phyloP scores from a whole-genome alignment of 2,888 invertebrate species.

The Cheilosia scutellata region DNA sequence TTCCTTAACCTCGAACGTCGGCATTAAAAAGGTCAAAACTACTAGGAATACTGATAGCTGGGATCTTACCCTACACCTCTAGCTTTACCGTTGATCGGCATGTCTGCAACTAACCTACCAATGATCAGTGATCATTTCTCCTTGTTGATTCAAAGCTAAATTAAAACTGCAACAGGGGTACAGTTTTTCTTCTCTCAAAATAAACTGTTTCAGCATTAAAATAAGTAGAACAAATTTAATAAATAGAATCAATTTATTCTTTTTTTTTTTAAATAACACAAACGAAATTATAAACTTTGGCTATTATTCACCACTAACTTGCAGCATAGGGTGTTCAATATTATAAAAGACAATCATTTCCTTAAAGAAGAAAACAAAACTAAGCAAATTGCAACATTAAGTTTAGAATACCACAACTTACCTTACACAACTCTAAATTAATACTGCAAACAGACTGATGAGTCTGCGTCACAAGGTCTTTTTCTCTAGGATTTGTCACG shows the following conservation, averaged over 20 bases:
- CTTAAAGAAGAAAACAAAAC: constrained; percentile 66
- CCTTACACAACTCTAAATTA: constrained; percentile 78
- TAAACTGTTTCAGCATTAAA: no score
- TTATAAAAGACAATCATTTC: constrained; percentile 79
- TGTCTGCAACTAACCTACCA: no score
- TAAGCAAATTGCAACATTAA: not conserved
- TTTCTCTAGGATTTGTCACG: constrained; percentile 76
- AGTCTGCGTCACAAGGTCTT: constrained; percentile 55
- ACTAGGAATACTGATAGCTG: no score
- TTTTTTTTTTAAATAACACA: not conserved
- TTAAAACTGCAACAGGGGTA: no score
- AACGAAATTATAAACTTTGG: not conserved
- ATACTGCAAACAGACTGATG: constrained; percentile 80
- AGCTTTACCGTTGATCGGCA: no score
- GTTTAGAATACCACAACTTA: constrained; percentile 47
- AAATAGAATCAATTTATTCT: not conserved
- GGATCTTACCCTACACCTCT: no score
- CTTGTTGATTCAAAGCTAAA: no score
- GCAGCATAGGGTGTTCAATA: constrained; percentile 78
- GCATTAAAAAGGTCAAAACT: no score
- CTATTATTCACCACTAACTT: constrained; percentile 20
- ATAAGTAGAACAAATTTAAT: no score
- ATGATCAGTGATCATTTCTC: no score
- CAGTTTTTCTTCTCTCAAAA: no score
- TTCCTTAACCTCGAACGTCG: no score